phyloP scores from a whole-genome alignment of 2,113 vertebrate species.

The Castor canadensis region DNA sequence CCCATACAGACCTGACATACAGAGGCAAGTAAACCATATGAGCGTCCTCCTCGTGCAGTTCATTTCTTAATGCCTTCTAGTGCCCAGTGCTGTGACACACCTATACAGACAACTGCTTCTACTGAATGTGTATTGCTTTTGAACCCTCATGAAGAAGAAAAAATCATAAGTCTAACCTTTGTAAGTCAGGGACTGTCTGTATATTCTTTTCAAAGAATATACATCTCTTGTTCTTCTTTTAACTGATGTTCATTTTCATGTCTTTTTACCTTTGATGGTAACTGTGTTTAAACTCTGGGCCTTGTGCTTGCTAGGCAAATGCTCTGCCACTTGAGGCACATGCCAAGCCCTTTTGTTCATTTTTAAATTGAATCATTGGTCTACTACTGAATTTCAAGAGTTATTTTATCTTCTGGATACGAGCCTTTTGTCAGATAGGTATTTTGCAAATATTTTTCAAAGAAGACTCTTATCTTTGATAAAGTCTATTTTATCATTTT shows the following conservation, averaged over 20 bases:
- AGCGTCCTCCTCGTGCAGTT: no score
- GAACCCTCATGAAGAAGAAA: neutral
- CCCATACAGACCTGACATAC: no score
- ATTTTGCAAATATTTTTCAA: neutral
- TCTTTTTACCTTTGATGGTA: no score
- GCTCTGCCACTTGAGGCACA: neutral
- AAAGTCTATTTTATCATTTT: neutral
- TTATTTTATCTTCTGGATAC: neutral
- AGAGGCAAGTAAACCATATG: no score
- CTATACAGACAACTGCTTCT: no score
- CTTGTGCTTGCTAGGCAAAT: neutral
- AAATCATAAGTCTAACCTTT: neutral
- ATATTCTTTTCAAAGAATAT: neutral
- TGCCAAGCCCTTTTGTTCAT: neutral
- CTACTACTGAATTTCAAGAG: neutral
- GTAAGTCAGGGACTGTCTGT: neutral
- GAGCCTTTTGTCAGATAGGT: neutral
- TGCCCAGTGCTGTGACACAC: no score
- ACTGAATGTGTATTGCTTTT: neutral
- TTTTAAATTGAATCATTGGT: neutral
- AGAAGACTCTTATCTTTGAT: neutral
- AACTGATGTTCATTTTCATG: neutral
- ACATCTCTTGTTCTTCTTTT: no score
- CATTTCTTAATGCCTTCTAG: no score
- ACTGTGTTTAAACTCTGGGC: no score